These are phyloP conservation scores for Eublepharis macularius DNA, from an alignment of 2,113 vertebrate genomes.

Conservation along the genomic window DNA sequence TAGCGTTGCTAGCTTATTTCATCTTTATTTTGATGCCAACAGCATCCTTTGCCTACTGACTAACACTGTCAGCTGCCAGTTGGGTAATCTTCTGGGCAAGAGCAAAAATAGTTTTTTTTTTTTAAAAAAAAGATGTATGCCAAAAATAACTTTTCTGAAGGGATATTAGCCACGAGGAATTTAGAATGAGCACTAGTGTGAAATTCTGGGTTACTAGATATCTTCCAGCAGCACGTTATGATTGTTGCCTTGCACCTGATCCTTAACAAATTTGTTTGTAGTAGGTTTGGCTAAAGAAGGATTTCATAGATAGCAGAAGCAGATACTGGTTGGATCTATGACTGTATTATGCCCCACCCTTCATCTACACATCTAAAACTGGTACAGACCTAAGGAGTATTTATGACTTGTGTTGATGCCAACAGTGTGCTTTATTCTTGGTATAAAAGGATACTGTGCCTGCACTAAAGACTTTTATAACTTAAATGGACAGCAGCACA, in stretches of 20 bases:
- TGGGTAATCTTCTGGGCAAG: background rate
- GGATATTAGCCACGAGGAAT: background rate
- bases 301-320: background rate
- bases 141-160: background rate
- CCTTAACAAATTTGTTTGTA: background rate
- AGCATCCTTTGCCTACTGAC: background rate
- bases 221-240: background rate
- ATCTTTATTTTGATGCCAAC: background rate
- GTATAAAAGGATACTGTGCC: background rate
- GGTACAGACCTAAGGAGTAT: background rate
- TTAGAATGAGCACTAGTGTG: background rate
- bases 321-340: background rate
- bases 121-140: background rate
- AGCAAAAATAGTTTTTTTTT: background rate
- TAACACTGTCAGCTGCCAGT: background rate
- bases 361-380: background rate
- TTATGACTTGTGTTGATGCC: background rate
- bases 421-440: background rate
- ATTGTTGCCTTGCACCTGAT: background rate
- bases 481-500: background rate
- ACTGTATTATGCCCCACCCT: background rate
- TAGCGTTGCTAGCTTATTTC: background rate
- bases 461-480: background rate
- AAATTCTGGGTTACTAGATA: background rate
- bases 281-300: background rate